Evolutionary conservation across 35 echinoderm and acorn worm genomes (phyloP).

Genomic region (Nesometra sesokonis): DNA sequence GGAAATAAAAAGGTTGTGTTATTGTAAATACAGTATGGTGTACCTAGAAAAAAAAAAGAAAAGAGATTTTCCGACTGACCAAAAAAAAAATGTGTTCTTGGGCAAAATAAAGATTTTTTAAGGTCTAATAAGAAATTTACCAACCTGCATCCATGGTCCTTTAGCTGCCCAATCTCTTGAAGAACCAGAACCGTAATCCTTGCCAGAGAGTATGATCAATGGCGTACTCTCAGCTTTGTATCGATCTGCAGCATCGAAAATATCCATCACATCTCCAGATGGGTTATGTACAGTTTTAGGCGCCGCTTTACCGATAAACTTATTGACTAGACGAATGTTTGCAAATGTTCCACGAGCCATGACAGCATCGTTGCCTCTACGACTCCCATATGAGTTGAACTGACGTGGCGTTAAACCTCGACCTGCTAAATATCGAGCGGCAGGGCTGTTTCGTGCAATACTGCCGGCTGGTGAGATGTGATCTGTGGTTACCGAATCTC

Average conservation of each 20-base stretch:
- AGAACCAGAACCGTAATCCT: conserved; percentile 91
- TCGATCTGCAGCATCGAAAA: conserved; percentile 77
- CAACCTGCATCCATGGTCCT: conserved; percentile 94
- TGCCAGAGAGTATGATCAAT: conserved; percentile 72
- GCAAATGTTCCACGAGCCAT: conserved; percentile 99
- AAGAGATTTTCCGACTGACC: neutral
- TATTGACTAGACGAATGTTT: conserved; percentile 88
- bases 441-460: conserved; percentile 86
- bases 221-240: conserved; percentile 35
- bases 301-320: conserved; percentile 87
- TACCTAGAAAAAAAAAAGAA: neutral
- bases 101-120: no score
- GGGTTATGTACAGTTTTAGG: conserved; percentile 83
- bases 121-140: no score
- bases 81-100: no score
- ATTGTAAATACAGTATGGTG: no score
- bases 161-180: conserved; percentile 99
- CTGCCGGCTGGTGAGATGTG: conserved; percentile 98
- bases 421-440: conserved; percentile 70
- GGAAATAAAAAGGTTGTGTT: no score
- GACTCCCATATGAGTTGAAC: conserved; percentile 99
- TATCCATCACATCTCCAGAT: conserved; percentile 72
- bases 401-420: conserved; percentile 66
- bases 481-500: conserved; percentile 95
- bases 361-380: conserved; percentile 88